A percentile compares a stretch with the other conserved stretches of the same genome.
Conservation (phyloP, 2,888 invertebrate genomes). For the Melitaea athalia region DNA sequence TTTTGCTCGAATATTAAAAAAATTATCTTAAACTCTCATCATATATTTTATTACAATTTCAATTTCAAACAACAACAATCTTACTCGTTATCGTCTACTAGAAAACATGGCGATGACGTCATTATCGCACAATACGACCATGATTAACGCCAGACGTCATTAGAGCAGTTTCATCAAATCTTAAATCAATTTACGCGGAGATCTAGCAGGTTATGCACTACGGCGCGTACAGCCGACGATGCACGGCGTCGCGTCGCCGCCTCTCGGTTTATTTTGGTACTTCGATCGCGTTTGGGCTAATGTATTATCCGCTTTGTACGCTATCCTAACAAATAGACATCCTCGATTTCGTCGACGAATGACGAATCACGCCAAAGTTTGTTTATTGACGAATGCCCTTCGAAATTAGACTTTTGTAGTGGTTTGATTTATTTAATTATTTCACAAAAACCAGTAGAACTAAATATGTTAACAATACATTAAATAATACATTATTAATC, state of each 20-base stretch:
- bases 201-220: conserved; percentile 9
- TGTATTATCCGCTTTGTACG: conserved; percentile 26
- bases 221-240: conserved; percentile 5
- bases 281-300: conserved; percentile 27
- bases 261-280: conserved; percentile 59
- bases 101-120: conserved; percentile 11
- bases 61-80: background rate
- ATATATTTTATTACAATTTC: background rate
- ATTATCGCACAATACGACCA: conserved; percentile 14
- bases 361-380: background rate
- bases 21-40: too few relatives aligned
- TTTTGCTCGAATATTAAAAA: too few relatives aligned
- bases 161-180: conserved; percentile 3
- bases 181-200: conserved; percentile 9
- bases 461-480: too few relatives aligned
- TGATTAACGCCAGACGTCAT: conserved; percentile 4
- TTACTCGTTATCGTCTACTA: background rate
- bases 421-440: too few relatives aligned
- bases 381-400: too few relatives aligned
- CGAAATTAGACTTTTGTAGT: too few relatives aligned
- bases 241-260: conserved; percentile 38
- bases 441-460: too few relatives aligned
- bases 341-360: background rate
- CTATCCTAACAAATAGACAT: conserved; percentile 12
- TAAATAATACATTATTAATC: too few relatives aligned